These are phyloP conservation scores for Heterocephalus glaber DNA, from an alignment of 2,113 vertebrate genomes.

Conservation along the genomic window DNA sequence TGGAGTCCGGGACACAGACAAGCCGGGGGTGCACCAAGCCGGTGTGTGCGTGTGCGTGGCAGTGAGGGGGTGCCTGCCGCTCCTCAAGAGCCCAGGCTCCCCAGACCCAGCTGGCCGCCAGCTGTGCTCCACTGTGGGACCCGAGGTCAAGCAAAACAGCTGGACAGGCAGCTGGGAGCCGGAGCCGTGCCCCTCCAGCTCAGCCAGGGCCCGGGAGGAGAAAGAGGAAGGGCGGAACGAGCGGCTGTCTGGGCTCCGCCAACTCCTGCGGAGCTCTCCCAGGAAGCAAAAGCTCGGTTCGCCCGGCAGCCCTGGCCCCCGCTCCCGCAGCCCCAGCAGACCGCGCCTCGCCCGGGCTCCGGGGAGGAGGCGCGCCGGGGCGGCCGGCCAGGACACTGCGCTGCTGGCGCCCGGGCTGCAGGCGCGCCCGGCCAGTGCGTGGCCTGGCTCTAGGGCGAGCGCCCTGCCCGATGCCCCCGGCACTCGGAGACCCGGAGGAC, in stretches of 20 bases:
- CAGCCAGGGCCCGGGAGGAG: not conserved
- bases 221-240: not conserved
- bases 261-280: slow-evolving; percentile 56
- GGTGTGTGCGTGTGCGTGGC: not conserved
- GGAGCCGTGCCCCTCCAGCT: not conserved
- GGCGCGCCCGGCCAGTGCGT: not conserved
- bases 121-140: slow-evolving; percentile 10
- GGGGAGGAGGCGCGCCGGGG: slow-evolving; percentile 54
- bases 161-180: slow-evolving; percentile 57
- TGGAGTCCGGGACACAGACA: not conserved
- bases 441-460: not conserved
- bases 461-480: not conserved
- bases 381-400: slow-evolving; percentile 78
- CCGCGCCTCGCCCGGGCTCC: not conserved
- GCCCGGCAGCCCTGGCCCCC: not conserved
- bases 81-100: not conserved
- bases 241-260: not conserved
- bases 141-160: slow-evolving; percentile 66
- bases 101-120: slow-evolving; percentile 53
- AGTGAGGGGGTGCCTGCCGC: not conserved
- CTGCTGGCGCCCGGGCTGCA: slow-evolving; percentile 48
- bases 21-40: not conserved
- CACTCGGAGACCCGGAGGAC: not conserved
- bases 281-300: not conserved
- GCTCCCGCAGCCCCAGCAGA: slow-evolving; percentile 18